Conservation (phyloP, 2,888 invertebrate genomes). For the Campoplex capitator region DNA sequence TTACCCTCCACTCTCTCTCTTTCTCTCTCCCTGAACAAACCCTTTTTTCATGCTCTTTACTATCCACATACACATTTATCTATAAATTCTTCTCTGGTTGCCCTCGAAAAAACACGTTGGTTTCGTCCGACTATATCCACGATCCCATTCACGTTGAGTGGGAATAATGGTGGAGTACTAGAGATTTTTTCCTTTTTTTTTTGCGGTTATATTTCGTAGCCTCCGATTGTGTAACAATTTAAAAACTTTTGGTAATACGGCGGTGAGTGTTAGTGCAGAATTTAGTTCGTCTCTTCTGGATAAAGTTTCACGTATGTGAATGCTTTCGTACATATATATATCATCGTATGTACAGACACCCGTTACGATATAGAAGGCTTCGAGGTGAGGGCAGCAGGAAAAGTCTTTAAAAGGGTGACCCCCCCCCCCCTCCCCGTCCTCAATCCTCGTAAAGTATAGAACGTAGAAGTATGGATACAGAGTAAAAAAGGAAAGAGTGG, state of each 20-base stretch:
- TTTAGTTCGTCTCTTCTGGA: slow-evolving; percentile 50
- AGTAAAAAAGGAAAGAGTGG: slow-evolving; percentile 22
- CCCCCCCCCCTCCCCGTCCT: slow-evolving; percentile 28
- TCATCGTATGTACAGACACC: slow-evolving; percentile 1
- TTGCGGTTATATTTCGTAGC: slow-evolving; percentile 39
- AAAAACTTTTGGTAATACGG: slow-evolving; percentile 52
- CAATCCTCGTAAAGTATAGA: slow-evolving; percentile 64
- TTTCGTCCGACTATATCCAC: slow-evolving; percentile 36
- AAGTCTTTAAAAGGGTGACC: slow-evolving; percentile 81
- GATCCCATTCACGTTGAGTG: background rate
- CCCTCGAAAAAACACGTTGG: slow-evolving; percentile 51
- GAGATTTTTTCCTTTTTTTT: slow-evolving; percentile 10
- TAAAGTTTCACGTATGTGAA: slow-evolving; percentile 34
- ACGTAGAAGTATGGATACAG: slow-evolving; percentile 35
- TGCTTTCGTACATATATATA: background rate
- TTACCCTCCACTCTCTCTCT: too few species aligned
- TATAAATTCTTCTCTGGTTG: slow-evolving; percentile 20
- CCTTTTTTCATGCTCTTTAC: slow-evolving; percentile 2
- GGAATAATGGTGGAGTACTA: slow-evolving; percentile 38
- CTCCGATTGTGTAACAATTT: slow-evolving; percentile 47
- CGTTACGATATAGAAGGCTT: slow-evolving; percentile 61
- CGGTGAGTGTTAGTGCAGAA: slow-evolving; percentile 51
- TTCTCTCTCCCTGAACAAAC: background rate
- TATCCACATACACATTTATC: background rate
- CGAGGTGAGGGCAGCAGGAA: slow-evolving; percentile 76